Evolutionary conservation across 92 coral and sea anemone species (phyloP).

Genomic region (Siderastrea radians): DNA sequence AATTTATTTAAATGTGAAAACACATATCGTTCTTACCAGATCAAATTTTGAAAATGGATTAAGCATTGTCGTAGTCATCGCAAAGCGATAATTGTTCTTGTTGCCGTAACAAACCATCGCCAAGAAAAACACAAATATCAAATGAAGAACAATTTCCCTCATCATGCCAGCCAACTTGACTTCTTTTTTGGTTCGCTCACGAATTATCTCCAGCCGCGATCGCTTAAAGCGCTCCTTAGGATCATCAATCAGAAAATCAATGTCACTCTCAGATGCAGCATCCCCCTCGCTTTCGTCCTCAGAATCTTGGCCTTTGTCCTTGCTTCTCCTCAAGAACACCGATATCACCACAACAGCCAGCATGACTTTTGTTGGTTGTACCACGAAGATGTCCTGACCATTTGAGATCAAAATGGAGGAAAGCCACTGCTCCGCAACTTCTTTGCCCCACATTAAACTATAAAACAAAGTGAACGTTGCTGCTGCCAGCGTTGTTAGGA

Average conservation of each 20-base stretch:
- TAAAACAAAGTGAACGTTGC: slow-evolving; percentile 79
- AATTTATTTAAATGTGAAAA: neutral
- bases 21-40: slow-evolving; percentile 6
- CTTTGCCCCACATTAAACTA: slow-evolving; percentile 80
- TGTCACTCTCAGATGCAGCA: neutral
- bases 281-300: slow-evolving; percentile 6
- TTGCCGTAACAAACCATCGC: slow-evolving; percentile 54
- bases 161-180: slow-evolving; percentile 14
- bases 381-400: slow-evolving; percentile 64
- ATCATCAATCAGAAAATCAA: slow-evolving; percentile 35
- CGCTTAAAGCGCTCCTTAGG: slow-evolving; percentile 49
- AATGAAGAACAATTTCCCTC: slow-evolving; percentile 28
- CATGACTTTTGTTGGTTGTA: slow-evolving; percentile 75
- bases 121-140: slow-evolving; percentile 39
- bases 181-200: slow-evolving; percentile 38
- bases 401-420: slow-evolving; percentile 65
- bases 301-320: neutral
- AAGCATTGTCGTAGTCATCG: slow-evolving; percentile 35
- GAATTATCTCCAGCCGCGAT: slow-evolving; percentile 38
- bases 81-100: slow-evolving; percentile 30
- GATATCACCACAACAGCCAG: slow-evolving; percentile 56
- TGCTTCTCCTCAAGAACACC: slow-evolving; percentile 11
- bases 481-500: slow-evolving; percentile 42
- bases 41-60: slow-evolving; percentile 32
- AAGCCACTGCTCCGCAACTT: slow-evolving; percentile 74